Base-by-base conservation (phyloP, 2,888 invertebrate species). In the Cryptocephalus moraei region DNA sequence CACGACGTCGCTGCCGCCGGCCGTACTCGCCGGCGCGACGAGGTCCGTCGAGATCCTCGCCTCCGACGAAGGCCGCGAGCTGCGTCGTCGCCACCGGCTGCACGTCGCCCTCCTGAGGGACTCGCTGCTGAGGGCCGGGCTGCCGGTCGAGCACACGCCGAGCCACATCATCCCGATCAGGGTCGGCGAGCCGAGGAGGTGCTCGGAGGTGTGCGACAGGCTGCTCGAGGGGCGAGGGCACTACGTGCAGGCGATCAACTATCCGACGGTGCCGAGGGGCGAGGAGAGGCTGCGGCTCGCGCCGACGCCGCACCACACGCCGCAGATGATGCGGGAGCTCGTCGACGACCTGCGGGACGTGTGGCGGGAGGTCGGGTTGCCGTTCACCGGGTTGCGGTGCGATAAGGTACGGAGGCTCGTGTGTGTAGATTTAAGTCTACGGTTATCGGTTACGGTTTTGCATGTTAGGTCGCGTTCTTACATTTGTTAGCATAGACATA, bases 81-180 rank as follows among this genome's bases (percentile, higher is more conserved):
- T 96, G 54, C 75, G 96, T 45, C 72, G 75, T 12, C 73, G 73
- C 51, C 95, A 95, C 68, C 93, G 92, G 66, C 77, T 81, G 4
- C 91, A 88, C 64, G 95, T 95, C 12, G 78, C 81, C 10, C 91
- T 92, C 68, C 73, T 96, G 58, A 82, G 91, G 56, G 78, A 81
- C 51, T 79, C 81, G 45, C 75, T 96, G 36, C 75, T 83, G 48
- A 75, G 79, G 32, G 87, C 84, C 51, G 89, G 91, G 33, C 80
- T 91, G 59, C 90, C 90, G 8, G 88, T 94, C 32, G 81, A 92
- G 67, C 84, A 85, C 51, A 91, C 92, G 2, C 88, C 91, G 41
- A 92, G 92, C 62, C 95, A 96, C 71, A 96, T 96, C 55, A 93
- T 96, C 67, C 96, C 96, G 6, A 87, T 95, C 46, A 87, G 86